Evolutionary conservation across 2,797 vertebrate genomes (phyloP).

Genomic region (Siniperca scherzeri): DNA sequence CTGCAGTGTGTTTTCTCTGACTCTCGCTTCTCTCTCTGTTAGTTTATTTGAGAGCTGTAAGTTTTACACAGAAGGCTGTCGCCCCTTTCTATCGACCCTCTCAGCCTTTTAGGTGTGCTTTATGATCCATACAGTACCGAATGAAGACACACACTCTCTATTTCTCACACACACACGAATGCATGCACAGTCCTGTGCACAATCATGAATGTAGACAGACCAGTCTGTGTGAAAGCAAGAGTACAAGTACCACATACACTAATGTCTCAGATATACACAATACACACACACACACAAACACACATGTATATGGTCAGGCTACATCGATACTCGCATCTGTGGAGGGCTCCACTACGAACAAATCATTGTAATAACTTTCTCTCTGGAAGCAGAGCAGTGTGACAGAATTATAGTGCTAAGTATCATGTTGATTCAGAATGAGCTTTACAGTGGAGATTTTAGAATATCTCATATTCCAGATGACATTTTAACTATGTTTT

Average conservation of each 20-base stretch:
- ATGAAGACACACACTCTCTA: conserved; percentile 3
- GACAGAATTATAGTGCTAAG: conserved; percentile 70
- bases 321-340: conserved; percentile 32
- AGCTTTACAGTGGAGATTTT: conserved; percentile 62
- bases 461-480: conserved; percentile 55
- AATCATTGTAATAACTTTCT: conserved; percentile 67
- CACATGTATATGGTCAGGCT: background rate
- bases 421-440: conserved; percentile 72
- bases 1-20: conserved; percentile 27
- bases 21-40: conserved; percentile 36
- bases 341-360: conserved; percentile 30
- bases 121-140: conserved; percentile 58
- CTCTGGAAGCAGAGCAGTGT: conserved; percentile 46
- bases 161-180: background rate
- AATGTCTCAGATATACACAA: conserved; percentile 17
- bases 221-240: conserved; percentile 7
- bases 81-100: conserved; percentile 74
- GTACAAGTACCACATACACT: conserved; percentile 3
- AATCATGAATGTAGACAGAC: conserved; percentile 15
- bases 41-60: conserved; percentile 76
- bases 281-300: conserved; percentile 15
- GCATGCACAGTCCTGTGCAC: background rate
- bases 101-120: conserved; percentile 64
- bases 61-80: conserved; percentile 77
- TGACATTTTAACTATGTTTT: conserved; percentile 77